Conservation (phyloP, 2,888 invertebrate species). For the Ectobius pallidus region DNA sequence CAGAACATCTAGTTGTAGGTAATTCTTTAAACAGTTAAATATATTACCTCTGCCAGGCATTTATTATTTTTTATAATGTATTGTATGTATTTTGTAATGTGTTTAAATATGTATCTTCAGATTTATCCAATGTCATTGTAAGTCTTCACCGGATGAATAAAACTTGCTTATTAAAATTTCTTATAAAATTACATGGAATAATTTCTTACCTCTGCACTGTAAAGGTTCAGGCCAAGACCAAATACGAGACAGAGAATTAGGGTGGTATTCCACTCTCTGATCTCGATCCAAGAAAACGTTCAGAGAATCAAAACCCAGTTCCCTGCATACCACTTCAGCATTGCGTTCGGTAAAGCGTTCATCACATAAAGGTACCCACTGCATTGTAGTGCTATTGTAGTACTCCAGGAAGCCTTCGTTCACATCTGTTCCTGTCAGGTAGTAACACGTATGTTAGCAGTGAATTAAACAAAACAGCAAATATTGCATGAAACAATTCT, state of each 20-base stretch:
- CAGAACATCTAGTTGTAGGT: too few species aligned
- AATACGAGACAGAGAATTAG: conserved; percentile 83
- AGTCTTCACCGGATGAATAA: too few species aligned
- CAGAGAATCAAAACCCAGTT: conserved; percentile 86
- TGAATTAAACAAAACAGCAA: background rate
- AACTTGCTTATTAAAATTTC: too few species aligned
- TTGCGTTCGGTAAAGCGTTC: conserved; percentile 93
- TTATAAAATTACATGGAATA: too few species aligned
- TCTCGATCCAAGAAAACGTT: conserved; percentile 89
- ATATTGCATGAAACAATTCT: background rate
- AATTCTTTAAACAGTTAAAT: too few species aligned
- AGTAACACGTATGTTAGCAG: background rate
- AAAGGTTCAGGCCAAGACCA: conserved; percentile 96
- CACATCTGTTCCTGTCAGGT: too few species aligned
- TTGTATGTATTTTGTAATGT: too few species aligned
- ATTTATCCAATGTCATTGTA: too few species aligned
- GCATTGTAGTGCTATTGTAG: conserved; percentile 92
- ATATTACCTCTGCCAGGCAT: too few species aligned
- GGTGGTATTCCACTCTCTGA: conserved; percentile 85
- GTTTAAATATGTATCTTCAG: too few species aligned
- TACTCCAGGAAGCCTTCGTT: conserved; percentile 90
- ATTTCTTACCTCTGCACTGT: conserved; percentile 61
- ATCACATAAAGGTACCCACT: conserved; percentile 98
- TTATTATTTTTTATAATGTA: too few species aligned
- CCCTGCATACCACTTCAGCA: conserved; percentile 94